Base-by-base conservation (phyloP, 2,113 vertebrate genomes). In the Silurus asotus region DNA sequence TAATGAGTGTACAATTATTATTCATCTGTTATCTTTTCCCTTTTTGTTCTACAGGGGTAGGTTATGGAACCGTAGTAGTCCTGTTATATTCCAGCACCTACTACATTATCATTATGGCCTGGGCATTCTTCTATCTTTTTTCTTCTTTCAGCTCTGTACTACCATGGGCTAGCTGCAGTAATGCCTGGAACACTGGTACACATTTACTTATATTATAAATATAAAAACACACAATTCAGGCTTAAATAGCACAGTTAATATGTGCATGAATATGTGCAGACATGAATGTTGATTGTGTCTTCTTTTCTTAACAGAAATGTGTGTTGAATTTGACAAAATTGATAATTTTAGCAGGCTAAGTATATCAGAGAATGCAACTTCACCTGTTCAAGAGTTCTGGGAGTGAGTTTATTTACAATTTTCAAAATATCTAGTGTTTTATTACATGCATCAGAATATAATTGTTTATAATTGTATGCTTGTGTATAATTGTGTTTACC, bases 91-190 rank as follows among this genome's bases (percentile, higher is more conserved):
- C 93, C 83, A 94, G 93, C 83, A 93, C 93, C 81, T 95, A 95
- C 87, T 99, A 99, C 92, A 97, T 98, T 87, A 48, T 99, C 45
- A 97, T 99, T 87, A 93, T 99, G 94, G 97, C 98, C 88, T 99
- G 98, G 98, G 96, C 97, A 70, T 96, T 98, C 92, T 96, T 99
- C 92, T 99, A 99, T 95, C 96, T 99, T 90, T 98, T 97, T 92
- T 97, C 94, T 84, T 98, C 96, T 0, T 98, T 99, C 91, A 96
- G 91, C 85, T 78, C 93, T 0, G 93, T 97, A 88, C 95, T 99
- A 19, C 97, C 97, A 0, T 99, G 97, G 97, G 94, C 96, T 8
- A 97, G 90, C 88, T 99, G 97, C 86, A 91, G 89, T 89, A 96
- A 99, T 0, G 93, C 93, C 77, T 99, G 98, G 97, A 99, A 99